A percentile compares a stretch with the other conserved stretches of the same genome.
Evolutionary conservation across 2,888 invertebrate species (phyloP).

Genomic region (Plemyria rubiginata): DNA sequence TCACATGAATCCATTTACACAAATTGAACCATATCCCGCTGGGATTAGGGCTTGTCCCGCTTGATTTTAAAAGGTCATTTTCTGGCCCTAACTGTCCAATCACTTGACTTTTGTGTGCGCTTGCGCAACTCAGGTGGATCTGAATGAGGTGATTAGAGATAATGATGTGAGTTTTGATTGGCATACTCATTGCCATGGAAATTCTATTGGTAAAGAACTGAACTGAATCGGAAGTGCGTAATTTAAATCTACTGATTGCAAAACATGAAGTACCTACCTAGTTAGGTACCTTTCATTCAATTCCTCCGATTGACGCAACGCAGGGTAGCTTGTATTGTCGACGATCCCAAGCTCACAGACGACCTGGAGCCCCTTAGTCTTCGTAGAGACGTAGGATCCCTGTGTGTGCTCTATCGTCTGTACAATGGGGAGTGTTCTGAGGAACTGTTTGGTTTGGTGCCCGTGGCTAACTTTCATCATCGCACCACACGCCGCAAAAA

Average conservation of each 20-base stretch:
- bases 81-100: conserved; percentile 33
- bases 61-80: conserved; percentile 29
- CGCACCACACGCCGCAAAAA: too few relatives aligned
- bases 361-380: too few relatives aligned
- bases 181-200: conserved; percentile 30
- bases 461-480: too few relatives aligned
- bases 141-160: conserved; percentile 40
- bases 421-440: too few relatives aligned
- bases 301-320: too few relatives aligned
- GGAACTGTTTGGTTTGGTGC: too few relatives aligned
- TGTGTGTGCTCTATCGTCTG: too few relatives aligned
- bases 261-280: too few relatives aligned
- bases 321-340: too few relatives aligned
- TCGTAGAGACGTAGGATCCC: too few relatives aligned
- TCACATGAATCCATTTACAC: neutral
- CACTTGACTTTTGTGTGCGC: conserved; percentile 23
- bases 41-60: conserved; percentile 5
- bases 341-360: too few relatives aligned
- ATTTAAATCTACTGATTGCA: conserved; percentile 21
- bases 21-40: conserved; percentile 8
- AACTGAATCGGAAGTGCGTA: conserved; percentile 22
- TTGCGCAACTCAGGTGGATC: conserved; percentile 33
- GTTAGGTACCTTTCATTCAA: neutral
- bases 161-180: conserved; percentile 42
- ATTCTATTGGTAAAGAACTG: conserved; percentile 21